Base-by-base conservation (phyloP, 2,113 vertebrate species). In the Aspidoscelis tigris region DNA sequence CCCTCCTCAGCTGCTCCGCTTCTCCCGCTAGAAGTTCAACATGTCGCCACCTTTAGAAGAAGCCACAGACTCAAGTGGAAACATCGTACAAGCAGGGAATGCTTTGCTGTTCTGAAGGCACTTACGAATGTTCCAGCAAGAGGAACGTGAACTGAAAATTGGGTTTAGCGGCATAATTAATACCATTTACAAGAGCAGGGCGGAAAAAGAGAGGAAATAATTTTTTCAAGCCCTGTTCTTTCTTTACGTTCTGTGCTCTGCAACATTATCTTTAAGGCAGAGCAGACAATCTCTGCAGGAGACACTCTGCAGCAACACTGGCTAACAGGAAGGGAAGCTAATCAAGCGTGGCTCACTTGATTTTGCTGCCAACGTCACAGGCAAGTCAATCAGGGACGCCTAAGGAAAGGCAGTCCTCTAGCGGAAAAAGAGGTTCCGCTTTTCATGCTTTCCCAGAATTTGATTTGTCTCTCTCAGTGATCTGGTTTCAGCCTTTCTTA, bases 21-120 rank as follows among this genome's bases (percentile, higher is more conserved):
- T 92, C 91, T 78, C 55, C 69, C 83, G 39, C 26, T 92, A 92
- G 89, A 92, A 92, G 89, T 92, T 91, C 18, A 78, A 89, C 80
- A 92, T 93, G 66, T 81, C 91, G 82, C 77, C 80, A 10, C 86
- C 88, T 93, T 88, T 80, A 87, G 58, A 91, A 86, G 82, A 87
- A 89, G 84, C 88, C 90, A 89, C 89, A 90, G 83, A 81, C 68
- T 41, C 33, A 82, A 93, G 88, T 43, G 64, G 81, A 92, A 90
- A 77, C 22, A 84, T 88, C 73, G 81, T 86, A 87, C 77, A 93
- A 87, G 71, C 53, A 64, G 7, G 88, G 83, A 91, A 84, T 81
- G 88, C 89, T 81, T 89, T 93, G 85, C 84, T 87, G 4, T 80
- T 88, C 47, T 44, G 64, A 78, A 71, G 9, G 2, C 50, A 61